Evolutionary conservation across 2,888 invertebrate genomes (phyloP), one percentile per base, ranked within the genome.

Genomic region (Amiota communis): DNA sequence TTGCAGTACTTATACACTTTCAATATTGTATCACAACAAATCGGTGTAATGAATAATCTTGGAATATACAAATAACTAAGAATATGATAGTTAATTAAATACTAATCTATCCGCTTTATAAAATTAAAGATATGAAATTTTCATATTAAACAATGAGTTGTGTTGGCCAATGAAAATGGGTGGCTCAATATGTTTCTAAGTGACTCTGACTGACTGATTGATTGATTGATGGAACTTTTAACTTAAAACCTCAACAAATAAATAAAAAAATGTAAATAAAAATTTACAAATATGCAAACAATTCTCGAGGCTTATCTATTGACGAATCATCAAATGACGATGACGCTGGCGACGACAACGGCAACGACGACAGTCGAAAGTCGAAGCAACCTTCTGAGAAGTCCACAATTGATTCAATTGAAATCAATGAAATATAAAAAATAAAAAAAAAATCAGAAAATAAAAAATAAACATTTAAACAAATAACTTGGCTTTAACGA

Each of bases 401-500:
- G 70, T 63, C 72, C 63, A 72, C 78, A 79, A 80, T 83, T 80
- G 80, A 79, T 82, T 77, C 80, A 76, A 77, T 78, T 80, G 80
- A 80, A 80, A 79, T 79, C 83, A 76, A 80, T 81, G 80, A 81
- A 83, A 74, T 74, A 72, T 68, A 74, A 72, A 73, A n/a, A n/a
- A n/a, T n/a, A n/a, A n/a, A n/a, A n/a, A n/a, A 78, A 72, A 72
- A 72, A 10, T 59, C 48, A 20, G 63, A 69, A 65, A 36, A 36
- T 36, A 36, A 70, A 63, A 59, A 49, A 47, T 49, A 23, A 13
- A 70, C 17, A 76, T 71, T 75, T 49, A 80, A 79, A 78, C 76
- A 80, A 80, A 80, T 80, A 77, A 76, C 71, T 74, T 59, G 77
- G 79, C 74, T 81, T 81, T 81, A 81, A 81, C 80, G 81, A 79